phyloP scores from a whole-genome alignment of 2,888 invertebrate genomes.

The Stictocephala bisonia region DNA sequence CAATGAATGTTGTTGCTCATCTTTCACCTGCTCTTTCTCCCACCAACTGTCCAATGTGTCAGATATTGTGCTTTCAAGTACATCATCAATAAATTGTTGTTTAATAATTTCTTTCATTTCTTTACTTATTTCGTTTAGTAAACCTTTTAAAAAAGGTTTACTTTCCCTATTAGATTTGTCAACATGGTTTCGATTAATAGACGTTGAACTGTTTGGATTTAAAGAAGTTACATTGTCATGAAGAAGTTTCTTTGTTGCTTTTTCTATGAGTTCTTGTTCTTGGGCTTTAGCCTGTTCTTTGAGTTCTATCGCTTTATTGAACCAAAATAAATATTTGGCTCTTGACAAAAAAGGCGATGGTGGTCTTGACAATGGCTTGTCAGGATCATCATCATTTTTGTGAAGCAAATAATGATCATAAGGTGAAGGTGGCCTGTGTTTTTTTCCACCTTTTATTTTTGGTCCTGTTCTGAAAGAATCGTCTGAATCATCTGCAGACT shows the following conservation, averaged over 20 bases:
- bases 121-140: constrained; percentile 23
- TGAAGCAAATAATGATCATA: background rate
- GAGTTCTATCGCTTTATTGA: constrained; percentile 34
- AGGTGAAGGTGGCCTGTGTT: too few relatives aligned
- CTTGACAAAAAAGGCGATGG: constrained; percentile 34
- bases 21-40: constrained; percentile 13
- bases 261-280: constrained; percentile 17
- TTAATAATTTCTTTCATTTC: constrained; percentile 17
- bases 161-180: background rate
- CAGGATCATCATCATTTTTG: constrained; percentile 29
- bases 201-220: background rate
- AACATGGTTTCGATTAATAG: too few relatives aligned
- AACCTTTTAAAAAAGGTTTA: background rate
- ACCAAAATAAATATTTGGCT: constrained; percentile 31
- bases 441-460: background rate
- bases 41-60: constrained; percentile 24
- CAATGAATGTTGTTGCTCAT: too few relatives aligned
- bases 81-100: constrained; percentile 12
- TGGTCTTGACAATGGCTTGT: constrained; percentile 18
- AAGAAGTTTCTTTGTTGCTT: background rate
- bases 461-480: background rate
- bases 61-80: constrained; percentile 16
- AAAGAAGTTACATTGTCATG: background rate
- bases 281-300: constrained; percentile 27
- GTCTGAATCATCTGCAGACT: constrained; percentile 15